A percentile compares a stretch with the other conserved stretches of the same genome.
phyloP scores from a whole-genome alignment of 2,797 vertebrate genomes.

The Malacoraja senta region DNA sequence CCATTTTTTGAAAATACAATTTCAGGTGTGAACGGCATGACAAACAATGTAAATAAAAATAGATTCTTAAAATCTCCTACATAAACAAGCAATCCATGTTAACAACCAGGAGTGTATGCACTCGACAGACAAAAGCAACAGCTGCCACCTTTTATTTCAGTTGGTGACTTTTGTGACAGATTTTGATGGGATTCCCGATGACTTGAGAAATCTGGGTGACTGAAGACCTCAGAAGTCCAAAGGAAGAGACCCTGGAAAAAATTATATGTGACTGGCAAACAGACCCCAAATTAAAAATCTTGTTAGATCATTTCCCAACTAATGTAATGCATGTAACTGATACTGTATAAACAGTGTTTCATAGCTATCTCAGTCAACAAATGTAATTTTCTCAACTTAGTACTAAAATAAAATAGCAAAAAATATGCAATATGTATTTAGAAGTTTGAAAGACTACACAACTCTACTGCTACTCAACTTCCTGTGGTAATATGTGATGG shows the following conservation, averaged over 20 bases:
- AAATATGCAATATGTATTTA: not conserved
- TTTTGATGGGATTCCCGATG: not conserved
- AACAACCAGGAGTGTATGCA: not conserved
- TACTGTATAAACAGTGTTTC: not conserved
- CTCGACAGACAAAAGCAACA: not conserved
- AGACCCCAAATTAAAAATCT: not conserved
- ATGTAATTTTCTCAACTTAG: constrained; percentile 11
- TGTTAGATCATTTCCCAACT: constrained; percentile 32
- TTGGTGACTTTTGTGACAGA: not conserved
- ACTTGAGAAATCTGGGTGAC: not conserved
- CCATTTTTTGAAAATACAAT: not conserved
- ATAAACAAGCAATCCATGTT: not conserved
- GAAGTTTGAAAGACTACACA: constrained; percentile 17
- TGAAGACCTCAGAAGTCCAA: not conserved
- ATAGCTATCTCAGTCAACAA: not conserved
- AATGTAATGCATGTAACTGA: constrained; percentile 28
- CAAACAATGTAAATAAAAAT: not conserved
- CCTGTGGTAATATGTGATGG: not conserved
- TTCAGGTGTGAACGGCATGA: not conserved
- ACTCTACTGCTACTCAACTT: not conserved
- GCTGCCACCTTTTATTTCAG: not conserved
- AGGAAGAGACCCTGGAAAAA: not conserved
- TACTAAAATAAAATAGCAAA: not conserved
- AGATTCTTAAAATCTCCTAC: not conserved
- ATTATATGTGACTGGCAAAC: constrained; percentile 10